Percentiles rank a stretch among this genome's conserved stretches.
Conservation (phyloP, 2,888 invertebrate species). For the Euphydryas editha region DNA sequence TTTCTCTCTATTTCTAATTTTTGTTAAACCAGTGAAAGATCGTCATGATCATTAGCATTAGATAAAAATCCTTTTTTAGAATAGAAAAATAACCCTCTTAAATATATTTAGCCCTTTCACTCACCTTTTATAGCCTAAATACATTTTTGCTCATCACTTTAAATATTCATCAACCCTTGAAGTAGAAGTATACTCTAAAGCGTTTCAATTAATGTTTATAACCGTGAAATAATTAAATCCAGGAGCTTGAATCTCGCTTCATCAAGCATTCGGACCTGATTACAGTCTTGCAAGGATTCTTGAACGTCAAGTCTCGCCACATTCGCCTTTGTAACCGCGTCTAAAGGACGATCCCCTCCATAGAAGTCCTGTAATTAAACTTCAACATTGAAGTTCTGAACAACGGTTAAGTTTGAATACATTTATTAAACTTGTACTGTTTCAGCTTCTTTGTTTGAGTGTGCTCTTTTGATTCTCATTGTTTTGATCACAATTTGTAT, state of each 20-base stretch:
- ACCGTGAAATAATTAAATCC: constrained; percentile 59
- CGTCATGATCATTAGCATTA: too few relatives aligned
- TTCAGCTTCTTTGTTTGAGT: constrained; percentile 21
- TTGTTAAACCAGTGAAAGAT: too few relatives aligned
- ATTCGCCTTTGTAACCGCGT: constrained; percentile 40
- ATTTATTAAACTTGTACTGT: constrained; percentile 25
- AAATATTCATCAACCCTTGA: constrained; percentile 1
- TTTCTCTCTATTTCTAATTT: too few relatives aligned
- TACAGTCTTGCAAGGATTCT: constrained; percentile 47
- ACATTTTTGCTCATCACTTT: background rate
- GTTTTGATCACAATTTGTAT: background rate
- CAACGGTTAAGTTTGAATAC: constrained; percentile 16
- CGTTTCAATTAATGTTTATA: constrained; percentile 41
- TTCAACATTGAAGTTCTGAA: constrained; percentile 39
- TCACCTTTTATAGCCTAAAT: background rate
- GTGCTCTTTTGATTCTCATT: constrained; percentile 9
- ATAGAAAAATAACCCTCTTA: too few relatives aligned
- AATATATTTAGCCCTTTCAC: too few relatives aligned
- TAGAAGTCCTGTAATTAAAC: constrained; percentile 74
- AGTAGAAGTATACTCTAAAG: constrained; percentile 19
- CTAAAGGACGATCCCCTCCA: constrained; percentile 19
- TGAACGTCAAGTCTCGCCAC: constrained; percentile 48
- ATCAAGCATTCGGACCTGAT: constrained; percentile 56
- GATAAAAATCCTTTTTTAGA: too few relatives aligned
- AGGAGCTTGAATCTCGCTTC: constrained; percentile 58